Evolutionary conservation across 2,888 invertebrate species (phyloP).

Genomic region (Papilio protenor): DNA sequence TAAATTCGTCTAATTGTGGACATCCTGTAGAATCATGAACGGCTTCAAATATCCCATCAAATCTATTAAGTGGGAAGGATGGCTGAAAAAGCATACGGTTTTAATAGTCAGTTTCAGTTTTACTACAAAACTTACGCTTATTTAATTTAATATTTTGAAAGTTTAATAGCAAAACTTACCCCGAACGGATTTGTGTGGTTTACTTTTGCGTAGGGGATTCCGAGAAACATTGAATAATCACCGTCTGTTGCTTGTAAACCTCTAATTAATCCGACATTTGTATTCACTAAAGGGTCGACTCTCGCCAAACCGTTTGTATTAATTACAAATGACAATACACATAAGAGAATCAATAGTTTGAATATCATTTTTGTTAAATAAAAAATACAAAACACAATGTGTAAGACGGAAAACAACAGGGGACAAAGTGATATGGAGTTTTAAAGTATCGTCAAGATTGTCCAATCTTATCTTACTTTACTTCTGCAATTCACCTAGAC

Average conservation of each 20-base stretch:
- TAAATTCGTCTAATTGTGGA: no score
- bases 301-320: neutral
- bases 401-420: neutral
- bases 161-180: conserved; percentile 54
- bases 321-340: neutral
- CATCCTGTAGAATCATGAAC: no score
- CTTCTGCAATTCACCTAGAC: neutral
- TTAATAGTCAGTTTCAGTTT: no score
- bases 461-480: conserved; percentile 1
- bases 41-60: no score
- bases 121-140: no score
- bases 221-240: conserved; percentile 63
- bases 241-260: conserved; percentile 58
- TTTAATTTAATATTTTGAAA: neutral
- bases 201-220: conserved; percentile 69
- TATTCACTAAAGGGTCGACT: conserved; percentile 54
- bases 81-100: no score
- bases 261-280: conserved; percentile 55
- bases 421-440: neutral
- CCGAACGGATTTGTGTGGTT: conserved; percentile 66
- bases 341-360: neutral
- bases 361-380: neutral
- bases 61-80: no score
- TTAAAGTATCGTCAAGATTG: neutral
- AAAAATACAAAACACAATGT: neutral